Conservation (phyloP, 2,113 vertebrate species). For the Rhinolophus ferrumequinum region DNA sequence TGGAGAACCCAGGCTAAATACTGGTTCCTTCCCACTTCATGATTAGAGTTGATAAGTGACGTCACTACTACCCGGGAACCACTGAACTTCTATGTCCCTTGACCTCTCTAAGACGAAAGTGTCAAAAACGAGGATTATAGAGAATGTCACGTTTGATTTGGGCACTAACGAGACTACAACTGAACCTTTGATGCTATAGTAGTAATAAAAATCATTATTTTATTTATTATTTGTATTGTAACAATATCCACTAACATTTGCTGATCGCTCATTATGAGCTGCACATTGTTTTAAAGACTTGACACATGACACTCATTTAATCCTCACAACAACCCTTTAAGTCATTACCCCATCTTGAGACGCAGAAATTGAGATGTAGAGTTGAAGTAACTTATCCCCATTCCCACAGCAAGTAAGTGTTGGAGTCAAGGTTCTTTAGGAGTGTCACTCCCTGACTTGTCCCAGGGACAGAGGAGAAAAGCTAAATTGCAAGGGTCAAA, state of each 20-base stretch:
- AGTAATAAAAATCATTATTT: background rate
- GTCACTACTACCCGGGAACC: background rate
- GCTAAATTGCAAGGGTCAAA: background rate
- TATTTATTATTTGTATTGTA: background rate
- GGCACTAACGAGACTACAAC: background rate
- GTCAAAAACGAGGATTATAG: background rate
- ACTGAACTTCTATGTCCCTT: background rate
- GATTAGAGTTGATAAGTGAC: background rate
- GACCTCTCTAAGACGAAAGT: conserved; percentile 8
- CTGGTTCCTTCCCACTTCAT: background rate
- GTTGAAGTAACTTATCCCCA: background rate
- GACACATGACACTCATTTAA: background rate
- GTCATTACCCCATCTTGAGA: background rate
- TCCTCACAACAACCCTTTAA: background rate
- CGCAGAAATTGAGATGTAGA: background rate
- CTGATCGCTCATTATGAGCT: background rate
- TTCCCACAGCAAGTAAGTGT: background rate
- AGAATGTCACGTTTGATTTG: background rate
- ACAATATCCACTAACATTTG: background rate
- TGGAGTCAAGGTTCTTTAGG: background rate
- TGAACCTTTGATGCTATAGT: background rate
- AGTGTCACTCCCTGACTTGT: background rate
- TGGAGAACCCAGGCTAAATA: background rate
- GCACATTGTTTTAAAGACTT: background rate
- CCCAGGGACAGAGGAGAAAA: background rate